phyloP scores from a whole-genome alignment of 2,888 invertebrate species.

The Platypus cylindrus region DNA sequence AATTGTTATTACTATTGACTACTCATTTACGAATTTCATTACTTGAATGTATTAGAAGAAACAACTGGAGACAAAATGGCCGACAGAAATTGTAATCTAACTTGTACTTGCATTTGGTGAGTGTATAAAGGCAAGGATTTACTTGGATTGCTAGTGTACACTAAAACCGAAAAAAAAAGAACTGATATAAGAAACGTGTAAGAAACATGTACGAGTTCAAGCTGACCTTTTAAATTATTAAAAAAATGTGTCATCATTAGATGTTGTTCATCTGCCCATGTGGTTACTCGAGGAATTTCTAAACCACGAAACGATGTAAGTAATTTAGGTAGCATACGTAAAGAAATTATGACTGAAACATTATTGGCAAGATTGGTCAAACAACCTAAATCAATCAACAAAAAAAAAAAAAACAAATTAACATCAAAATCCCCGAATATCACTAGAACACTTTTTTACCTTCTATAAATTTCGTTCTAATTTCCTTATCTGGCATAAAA shows the following conservation, averaged over 20 bases:
- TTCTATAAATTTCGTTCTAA: conserved; percentile 89
- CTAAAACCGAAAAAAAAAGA: conserved; percentile 20
- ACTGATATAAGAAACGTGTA: not conserved
- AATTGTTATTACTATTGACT: conserved; percentile 18
- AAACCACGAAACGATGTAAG: conserved; percentile 78
- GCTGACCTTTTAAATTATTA: conserved; percentile 54
- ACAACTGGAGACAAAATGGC: conserved; percentile 84
- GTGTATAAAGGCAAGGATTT: conserved; percentile 41
- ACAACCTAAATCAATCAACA: no score
- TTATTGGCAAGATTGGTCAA: conserved; percentile 15
- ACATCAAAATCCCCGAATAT: not conserved
- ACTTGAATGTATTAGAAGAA: conserved; percentile 79
- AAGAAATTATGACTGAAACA: conserved; percentile 72
- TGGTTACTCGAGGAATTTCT: conserved; percentile 77
- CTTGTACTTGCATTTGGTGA: conserved; percentile 83
- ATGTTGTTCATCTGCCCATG: conserved; percentile 88
- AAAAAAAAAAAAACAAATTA: conserved; percentile 4
- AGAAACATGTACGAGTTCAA: not conserved
- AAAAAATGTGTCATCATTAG: conserved; percentile 90
- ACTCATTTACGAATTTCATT: no score
- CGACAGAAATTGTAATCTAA: conserved; percentile 80
- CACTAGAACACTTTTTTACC: conserved; percentile 36
- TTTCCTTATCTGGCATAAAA: conserved; percentile 79
- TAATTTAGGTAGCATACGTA: conserved; percentile 77
- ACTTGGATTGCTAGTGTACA: conserved; percentile 44